Base-by-base conservation (phyloP, 2,888 invertebrate species). In the Leuctra nigra region DNA sequence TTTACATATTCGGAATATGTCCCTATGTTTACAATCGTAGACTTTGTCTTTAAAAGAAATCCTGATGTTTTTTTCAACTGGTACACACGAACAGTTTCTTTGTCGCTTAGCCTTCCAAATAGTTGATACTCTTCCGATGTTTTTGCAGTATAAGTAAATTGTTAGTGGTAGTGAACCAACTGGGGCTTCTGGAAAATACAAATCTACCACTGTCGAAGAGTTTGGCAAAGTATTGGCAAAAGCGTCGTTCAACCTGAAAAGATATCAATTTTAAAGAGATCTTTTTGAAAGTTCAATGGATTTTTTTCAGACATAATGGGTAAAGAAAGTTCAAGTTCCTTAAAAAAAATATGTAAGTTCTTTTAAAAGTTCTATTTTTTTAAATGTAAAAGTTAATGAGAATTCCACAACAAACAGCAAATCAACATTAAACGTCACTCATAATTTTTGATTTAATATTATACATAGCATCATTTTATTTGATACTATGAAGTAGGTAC, bases 11-110 rank as follows among this genome's bases (percentile, higher is more conserved):
- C 62, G 61, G 20, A 70, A 62, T 56, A 68, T 64, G 44, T 67
- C 62, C 58, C 69, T 65, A 56, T 75, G 74, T 2, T 66, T 65
- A 63, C 74, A 75, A 36, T 70, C 64, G 57, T 66, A 69, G 2
- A 61, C 60, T 55, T 64, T 65, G 53, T 64, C 63, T 36, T 69
- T 64, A 14, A 65, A 62, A 23, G 70, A 68, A 14, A 68, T 55
- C 33, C 67, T 64, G 38, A 61, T 62, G 0, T 60, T 58, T 44
- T 63, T 63, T 46, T 64, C 63, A 18, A 66, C 62, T 38, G 65
- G 60, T 52, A 61, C 25, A 59, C 73, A 74, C 2, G 68, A 64
- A 59, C 73, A 74, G 25, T 68, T 54, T 63, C 71, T 65, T 33
- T 66, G 65, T 52, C 70, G 64, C 60, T 68, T 69, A 7, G 73